These are phyloP conservation scores for Drosophila gaucha DNA, from an alignment of 2,888 invertebrate genomes.

Conservation along the genomic window DNA sequence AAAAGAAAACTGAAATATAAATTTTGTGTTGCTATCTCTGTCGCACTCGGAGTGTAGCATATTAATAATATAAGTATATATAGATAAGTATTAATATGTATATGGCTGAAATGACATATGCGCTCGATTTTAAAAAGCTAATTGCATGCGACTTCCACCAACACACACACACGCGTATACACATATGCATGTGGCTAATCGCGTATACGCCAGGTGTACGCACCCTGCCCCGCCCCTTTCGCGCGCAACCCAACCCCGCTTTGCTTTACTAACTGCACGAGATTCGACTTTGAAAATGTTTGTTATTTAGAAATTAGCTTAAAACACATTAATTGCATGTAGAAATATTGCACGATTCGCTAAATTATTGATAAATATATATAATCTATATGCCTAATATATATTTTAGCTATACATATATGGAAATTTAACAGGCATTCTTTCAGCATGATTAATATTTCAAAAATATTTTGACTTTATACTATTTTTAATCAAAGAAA, in stretches of 20 bases:
- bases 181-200: slow-evolving; percentile 17
- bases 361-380: slow-evolving; percentile 34
- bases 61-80: slow-evolving; percentile 18
- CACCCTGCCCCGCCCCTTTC: not conserved
- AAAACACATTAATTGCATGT: slow-evolving; percentile 58
- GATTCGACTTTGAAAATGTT: slow-evolving; percentile 57
- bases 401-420: not conserved
- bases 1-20: slow-evolving; percentile 1
- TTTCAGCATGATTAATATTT: not conserved
- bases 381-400: not conserved
- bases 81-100: slow-evolving; percentile 44
- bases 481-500: no score
- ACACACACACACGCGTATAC: slow-evolving; percentile 13
- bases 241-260: slow-evolving; percentile 6
- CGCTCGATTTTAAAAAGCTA: slow-evolving; percentile 53
- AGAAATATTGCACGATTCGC: slow-evolving; percentile 70
- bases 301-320: slow-evolving; percentile 28
- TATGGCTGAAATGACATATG: slow-evolving; percentile 56
- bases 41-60: slow-evolving; percentile 1
- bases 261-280: slow-evolving; percentile 51
- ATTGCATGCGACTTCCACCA: slow-evolving; percentile 63
- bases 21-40: slow-evolving; percentile 2
- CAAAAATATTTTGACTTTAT: not conserved
- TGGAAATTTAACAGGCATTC: not conserved
- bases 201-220: slow-evolving; percentile 32